Percentiles rank a stretch among this genome's conserved stretches.
These are phyloP conservation scores for Hemistola chrysoprasaria DNA, from an alignment of 2,888 invertebrate species.

Conservation along the genomic window DNA sequence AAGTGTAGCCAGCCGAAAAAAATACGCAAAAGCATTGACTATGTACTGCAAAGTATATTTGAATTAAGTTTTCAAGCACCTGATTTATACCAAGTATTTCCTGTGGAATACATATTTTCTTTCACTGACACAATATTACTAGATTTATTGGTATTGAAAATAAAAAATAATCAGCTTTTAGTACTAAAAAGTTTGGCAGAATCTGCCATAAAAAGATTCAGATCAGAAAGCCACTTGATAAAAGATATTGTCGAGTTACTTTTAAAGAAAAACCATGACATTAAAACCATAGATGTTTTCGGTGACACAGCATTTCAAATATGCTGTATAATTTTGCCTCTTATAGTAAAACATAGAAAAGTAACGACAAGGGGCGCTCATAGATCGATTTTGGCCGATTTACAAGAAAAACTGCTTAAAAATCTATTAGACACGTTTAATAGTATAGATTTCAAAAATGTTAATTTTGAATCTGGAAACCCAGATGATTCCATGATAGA, in stretches of 20 bases:
- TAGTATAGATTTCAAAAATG: slow-evolving; percentile 55
- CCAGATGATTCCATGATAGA: slow-evolving; percentile 51
- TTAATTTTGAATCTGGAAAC: slow-evolving; percentile 43
- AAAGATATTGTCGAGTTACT: slow-evolving; percentile 61
- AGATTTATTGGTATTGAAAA: slow-evolving; percentile 58
- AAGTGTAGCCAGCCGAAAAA: slow-evolving; percentile 58
- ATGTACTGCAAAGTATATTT: slow-evolving; percentile 55
- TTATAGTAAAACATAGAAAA: slow-evolving; percentile 68
- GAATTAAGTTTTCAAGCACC: slow-evolving; percentile 66
- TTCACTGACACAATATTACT: slow-evolving; percentile 52
- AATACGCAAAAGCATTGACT: slow-evolving; percentile 52
- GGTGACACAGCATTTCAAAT: slow-evolving; percentile 66
- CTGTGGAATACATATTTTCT: slow-evolving; percentile 58
- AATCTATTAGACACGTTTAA: slow-evolving; percentile 60
- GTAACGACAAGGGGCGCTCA: slow-evolving; percentile 58
- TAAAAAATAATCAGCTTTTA: slow-evolving; percentile 56
- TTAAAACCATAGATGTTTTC: slow-evolving; percentile 53
- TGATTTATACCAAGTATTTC: slow-evolving; percentile 67
- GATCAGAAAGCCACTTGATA: slow-evolving; percentile 59
- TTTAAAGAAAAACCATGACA: slow-evolving; percentile 45
- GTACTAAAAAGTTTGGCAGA: slow-evolving; percentile 60
- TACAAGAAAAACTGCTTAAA: slow-evolving; percentile 68
- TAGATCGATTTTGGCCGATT: slow-evolving; percentile 63
- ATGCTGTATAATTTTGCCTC: slow-evolving; percentile 61
- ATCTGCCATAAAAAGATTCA: slow-evolving; percentile 66